Percentiles rank a stretch among this genome's conserved stretches.
phyloP scores from a whole-genome alignment of 1,140 invertebrate species.

The Brachionus sp. region DNA sequence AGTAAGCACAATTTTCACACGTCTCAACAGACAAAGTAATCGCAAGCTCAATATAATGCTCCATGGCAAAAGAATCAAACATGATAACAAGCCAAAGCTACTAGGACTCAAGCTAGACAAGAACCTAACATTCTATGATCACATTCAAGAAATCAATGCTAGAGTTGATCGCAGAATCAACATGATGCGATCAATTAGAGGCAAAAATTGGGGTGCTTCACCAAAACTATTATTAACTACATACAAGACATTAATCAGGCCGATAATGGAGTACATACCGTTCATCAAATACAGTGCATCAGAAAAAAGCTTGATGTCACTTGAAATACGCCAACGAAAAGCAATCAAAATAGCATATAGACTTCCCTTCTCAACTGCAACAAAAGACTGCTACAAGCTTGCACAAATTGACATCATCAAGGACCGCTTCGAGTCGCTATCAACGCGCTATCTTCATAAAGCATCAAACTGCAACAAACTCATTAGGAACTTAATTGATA shows the following conservation, averaged over 20 bases:
- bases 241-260: neutral
- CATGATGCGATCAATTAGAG: neutral
- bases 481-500: neutral
- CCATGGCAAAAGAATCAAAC: neutral
- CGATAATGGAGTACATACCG: neutral
- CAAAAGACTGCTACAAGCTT: neutral
- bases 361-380: neutral
- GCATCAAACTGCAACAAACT: neutral
- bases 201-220: neutral
- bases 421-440: neutral
- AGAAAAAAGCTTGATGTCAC: neutral
- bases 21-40: neutral
- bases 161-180: neutral
- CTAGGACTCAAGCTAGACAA: neutral
- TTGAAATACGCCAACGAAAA: neutral
- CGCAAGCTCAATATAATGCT: neutral
- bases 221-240: neutral
- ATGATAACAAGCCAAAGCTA: neutral
- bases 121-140: neutral
- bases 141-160: neutral
- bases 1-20: too few species aligned
- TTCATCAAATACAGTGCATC: neutral
- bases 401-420: neutral
- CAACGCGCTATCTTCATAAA: neutral
- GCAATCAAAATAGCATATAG: neutral